A percentile compares a stretch with the other conserved stretches of the same genome.
Conservation (phyloP, 2,797 vertebrate species). For the Bufotes viridis region DNA sequence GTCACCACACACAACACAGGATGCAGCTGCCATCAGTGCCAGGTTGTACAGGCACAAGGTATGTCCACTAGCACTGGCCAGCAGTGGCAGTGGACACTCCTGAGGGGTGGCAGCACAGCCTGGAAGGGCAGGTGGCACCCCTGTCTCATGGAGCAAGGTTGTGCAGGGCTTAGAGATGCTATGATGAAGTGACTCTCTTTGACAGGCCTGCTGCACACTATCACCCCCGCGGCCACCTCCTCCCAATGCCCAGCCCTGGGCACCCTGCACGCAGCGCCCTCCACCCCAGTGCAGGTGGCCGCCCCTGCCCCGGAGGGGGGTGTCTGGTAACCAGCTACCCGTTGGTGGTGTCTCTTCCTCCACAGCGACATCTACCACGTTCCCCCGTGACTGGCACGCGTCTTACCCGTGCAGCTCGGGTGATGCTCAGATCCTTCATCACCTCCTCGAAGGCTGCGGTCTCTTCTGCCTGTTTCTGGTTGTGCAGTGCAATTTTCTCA, state of each 20-base stretch:
- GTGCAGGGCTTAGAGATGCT: not conserved
- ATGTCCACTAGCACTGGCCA: not conserved
- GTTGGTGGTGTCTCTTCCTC: not conserved
- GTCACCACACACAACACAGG: not conserved
- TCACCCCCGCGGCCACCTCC: not conserved
- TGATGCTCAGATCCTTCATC: slow-evolving; percentile 96
- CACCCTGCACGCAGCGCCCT: not conserved
- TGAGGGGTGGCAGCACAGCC: not conserved
- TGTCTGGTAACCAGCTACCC: slow-evolving; percentile 28
- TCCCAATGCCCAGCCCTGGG: not conserved
- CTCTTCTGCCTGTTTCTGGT: slow-evolving; percentile 96
- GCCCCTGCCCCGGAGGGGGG: slow-evolving; percentile 18
- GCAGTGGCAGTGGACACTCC: not conserved
- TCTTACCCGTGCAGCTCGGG: slow-evolving; percentile 95
- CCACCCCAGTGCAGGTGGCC: slow-evolving; percentile 29
- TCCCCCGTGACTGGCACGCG: slow-evolving; percentile 14
- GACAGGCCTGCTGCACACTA: slow-evolving; percentile 47
- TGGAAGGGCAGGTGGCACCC: not conserved
- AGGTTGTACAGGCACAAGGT: not conserved
- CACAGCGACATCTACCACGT: not conserved
- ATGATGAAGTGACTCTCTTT: slow-evolving; percentile 27
- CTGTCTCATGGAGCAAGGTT: not conserved
- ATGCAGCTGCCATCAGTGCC: not conserved
- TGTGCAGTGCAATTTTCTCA: slow-evolving; percentile 97
- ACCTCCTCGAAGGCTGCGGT: slow-evolving; percentile 96